phyloP scores from a whole-genome alignment of 2,888 invertebrate genomes.

The Dicycla oo region DNA sequence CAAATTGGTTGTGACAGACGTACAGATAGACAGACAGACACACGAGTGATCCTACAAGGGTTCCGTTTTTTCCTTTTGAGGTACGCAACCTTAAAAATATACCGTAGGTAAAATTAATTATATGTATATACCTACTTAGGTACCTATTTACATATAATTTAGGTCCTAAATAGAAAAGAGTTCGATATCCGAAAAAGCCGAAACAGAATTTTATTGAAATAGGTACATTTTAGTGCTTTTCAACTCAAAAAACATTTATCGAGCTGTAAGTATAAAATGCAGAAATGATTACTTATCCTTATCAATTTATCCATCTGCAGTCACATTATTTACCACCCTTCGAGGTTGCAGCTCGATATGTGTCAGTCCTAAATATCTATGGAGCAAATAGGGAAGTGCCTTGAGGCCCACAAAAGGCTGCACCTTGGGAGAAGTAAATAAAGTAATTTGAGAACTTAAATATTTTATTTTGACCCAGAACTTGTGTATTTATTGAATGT shows the following conservation, averaged over 20 bases:
- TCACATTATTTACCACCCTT: conserved; percentile 39
- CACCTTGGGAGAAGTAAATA: conserved; percentile 43
- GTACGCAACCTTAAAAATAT: too few species aligned
- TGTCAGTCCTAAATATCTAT: conserved; percentile 60
- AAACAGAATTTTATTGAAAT: not conserved
- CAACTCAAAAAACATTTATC: not conserved
- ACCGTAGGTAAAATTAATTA: too few species aligned
- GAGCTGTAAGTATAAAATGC: conserved; percentile 4
- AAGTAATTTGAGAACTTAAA: conserved; percentile 35
- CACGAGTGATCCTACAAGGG: too few species aligned
- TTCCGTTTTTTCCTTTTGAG: too few species aligned
- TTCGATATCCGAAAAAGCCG: not conserved
- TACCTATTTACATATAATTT: not conserved
- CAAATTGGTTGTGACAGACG: too few species aligned
- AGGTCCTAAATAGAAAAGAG: not conserved
- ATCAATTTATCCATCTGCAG: conserved; percentile 17
- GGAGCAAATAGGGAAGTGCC: conserved; percentile 57
- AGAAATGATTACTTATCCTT: conserved; percentile 36
- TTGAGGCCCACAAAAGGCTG: conserved; percentile 41
- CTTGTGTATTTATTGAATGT: conserved; percentile 21
- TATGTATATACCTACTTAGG: not conserved
- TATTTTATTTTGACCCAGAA: conserved; percentile 35
- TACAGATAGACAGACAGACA: too few species aligned
- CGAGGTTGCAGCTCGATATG: conserved; percentile 36
- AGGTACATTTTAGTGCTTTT: not conserved